Evolutionary conservation across 2,888 invertebrate genomes (phyloP).

Genomic region (Alloscopus bannaensis): DNA sequence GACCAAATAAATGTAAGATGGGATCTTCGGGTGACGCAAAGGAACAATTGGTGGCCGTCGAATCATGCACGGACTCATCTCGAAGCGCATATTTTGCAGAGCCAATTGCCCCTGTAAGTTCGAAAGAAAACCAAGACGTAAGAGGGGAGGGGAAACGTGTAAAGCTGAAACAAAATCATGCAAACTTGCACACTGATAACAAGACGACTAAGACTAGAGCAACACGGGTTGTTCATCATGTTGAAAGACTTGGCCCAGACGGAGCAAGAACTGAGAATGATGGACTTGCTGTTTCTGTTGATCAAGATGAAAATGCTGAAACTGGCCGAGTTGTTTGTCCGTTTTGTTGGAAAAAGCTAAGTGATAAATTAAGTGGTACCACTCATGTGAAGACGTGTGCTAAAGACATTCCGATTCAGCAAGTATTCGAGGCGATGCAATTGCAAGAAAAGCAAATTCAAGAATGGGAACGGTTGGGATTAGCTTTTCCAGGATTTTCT

Average conservation of each 20-base stretch:
- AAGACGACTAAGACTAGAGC: neutral
- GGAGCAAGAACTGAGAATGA: neutral
- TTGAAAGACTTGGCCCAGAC: neutral
- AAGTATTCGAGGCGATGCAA: constrained; percentile 55
- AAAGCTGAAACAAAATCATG: no score
- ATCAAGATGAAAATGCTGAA: neutral
- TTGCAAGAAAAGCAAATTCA: constrained; percentile 63
- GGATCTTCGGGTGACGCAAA: no score
- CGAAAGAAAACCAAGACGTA: neutral
- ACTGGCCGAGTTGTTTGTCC: constrained; percentile 52
- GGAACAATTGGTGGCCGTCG: no score
- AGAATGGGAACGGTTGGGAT: constrained; percentile 60
- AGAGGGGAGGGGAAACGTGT: neutral
- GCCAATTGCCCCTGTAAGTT: neutral
- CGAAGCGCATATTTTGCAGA: no score
- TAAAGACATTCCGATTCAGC: constrained; percentile 55
- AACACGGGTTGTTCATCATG: no score
- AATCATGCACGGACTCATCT: no score
- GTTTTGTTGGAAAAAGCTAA: constrained; percentile 62
- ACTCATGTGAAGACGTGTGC: constrained; percentile 66
- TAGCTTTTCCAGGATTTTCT: constrained; percentile 57
- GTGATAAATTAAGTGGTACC: constrained; percentile 55
- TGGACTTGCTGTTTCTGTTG: neutral
- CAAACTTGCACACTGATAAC: neutral
- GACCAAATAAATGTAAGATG: constrained; percentile 4